Evolutionary conservation across 2,113 vertebrate genomes (phyloP).

Genomic region (Ivindomyrus marchei): DNA sequence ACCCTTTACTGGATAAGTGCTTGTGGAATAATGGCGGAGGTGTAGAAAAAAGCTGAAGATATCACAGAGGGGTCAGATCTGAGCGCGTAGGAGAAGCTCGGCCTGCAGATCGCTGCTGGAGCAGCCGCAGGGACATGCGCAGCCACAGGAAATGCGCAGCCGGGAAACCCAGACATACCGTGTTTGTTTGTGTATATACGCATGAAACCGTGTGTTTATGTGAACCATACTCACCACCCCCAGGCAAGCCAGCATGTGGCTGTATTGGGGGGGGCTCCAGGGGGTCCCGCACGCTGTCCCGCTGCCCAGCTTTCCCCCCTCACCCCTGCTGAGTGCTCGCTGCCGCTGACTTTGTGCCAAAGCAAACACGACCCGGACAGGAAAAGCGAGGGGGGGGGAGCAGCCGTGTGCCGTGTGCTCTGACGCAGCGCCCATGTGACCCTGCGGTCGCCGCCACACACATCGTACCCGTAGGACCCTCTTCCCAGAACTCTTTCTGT

Average conservation of each 20-base stretch:
- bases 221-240: not conserved
- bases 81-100: not conserved
- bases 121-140: not conserved
- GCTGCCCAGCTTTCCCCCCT: not conserved
- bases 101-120: not conserved
- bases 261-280: not conserved
- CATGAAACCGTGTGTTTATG: not conserved
- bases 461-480: not conserved
- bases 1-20: not conserved
- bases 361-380: not conserved
- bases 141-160: not conserved
- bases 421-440: not conserved
- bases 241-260: not conserved
- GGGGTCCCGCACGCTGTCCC: not conserved
- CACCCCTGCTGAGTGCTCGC: not conserved
- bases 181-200: not conserved
- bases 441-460: not conserved
- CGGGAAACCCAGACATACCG: not conserved
- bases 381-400: not conserved
- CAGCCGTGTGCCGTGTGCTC: not conserved
- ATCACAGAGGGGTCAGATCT: not conserved
- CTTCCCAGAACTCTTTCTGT: not conserved
- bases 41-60: not conserved
- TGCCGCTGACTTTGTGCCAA: not conserved
- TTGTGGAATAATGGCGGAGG: not conserved